phyloP scores from a whole-genome alignment of 2,888 invertebrate genomes.

The Craniophora ligustri region DNA sequence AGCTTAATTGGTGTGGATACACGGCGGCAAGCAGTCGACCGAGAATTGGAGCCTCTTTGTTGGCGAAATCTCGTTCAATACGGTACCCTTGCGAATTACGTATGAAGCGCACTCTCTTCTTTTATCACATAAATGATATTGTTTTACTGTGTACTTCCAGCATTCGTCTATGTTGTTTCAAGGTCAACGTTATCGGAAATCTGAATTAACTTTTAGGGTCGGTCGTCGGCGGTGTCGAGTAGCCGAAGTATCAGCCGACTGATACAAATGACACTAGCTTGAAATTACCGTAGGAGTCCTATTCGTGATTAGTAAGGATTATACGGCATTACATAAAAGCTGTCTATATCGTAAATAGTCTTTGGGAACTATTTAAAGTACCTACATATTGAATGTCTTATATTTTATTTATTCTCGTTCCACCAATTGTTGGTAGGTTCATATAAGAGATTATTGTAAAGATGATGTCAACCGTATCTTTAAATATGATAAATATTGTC shows the following conservation, averaged over 20 bases:
- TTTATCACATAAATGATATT: slow-evolving; percentile 62
- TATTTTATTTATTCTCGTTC: too few species aligned
- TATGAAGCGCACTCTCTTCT: slow-evolving; percentile 59
- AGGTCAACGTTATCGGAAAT: slow-evolving; percentile 38
- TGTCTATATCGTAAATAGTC: slow-evolving; percentile 10
- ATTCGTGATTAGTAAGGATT: slow-evolving; percentile 51
- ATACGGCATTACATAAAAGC: slow-evolving; percentile 22
- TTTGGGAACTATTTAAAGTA: too few species aligned
- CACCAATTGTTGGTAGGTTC: too few species aligned
- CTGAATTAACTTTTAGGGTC: slow-evolving; percentile 28
- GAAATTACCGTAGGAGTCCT: slow-evolving; percentile 35
- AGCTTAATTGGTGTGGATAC: slow-evolving; percentile 86
- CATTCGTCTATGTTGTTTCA: slow-evolving; percentile 28
- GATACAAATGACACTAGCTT: slow-evolving; percentile 48
- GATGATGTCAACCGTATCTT: slow-evolving; percentile 66
- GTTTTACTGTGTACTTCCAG: slow-evolving; percentile 46
- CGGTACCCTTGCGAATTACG: slow-evolving; percentile 75
- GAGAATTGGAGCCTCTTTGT: slow-evolving; percentile 84
- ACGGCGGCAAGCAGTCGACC: slow-evolving; percentile 82
- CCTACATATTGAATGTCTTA: neutral
- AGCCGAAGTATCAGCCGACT: slow-evolving; percentile 25
- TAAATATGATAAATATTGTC: slow-evolving; percentile 63
- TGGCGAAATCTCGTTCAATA: slow-evolving; percentile 80
- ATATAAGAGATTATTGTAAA: slow-evolving; percentile 35
- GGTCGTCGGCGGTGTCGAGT: slow-evolving; percentile 19